A percentile compares a stretch with the other conserved stretches of the same genome.
phyloP scores from a whole-genome alignment of 1,140 invertebrate genomes.

The Thaumetopoea pityocampa region DNA sequence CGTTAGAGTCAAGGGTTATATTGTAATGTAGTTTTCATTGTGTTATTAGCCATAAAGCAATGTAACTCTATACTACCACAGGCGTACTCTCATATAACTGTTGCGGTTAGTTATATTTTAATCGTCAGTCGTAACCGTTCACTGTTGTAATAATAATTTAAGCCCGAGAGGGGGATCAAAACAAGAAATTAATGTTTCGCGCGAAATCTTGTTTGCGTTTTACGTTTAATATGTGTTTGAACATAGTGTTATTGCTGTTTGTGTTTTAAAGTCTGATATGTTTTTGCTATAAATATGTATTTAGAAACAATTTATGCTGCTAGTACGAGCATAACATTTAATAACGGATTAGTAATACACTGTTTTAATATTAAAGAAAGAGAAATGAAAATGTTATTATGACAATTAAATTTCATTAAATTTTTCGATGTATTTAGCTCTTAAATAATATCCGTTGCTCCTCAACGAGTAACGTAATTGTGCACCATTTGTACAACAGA shows the following conservation, averaged over 20 bases:
- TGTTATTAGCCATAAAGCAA: slow-evolving; percentile 55
- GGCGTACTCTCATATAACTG: slow-evolving; percentile 28
- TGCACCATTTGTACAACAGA: no score
- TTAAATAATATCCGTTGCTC: no score
- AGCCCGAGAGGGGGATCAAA: slow-evolving; percentile 40
- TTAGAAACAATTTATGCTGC: no score
- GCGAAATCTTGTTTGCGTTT: slow-evolving; percentile 40
- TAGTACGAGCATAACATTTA: no score
- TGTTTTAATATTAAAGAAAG: no score
- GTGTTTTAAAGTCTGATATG: slow-evolving; percentile 28
- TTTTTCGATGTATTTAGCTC: no score
- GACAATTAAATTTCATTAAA: no score
- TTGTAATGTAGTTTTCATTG: slow-evolving; percentile 39
- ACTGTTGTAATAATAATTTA: slow-evolving; percentile 70
- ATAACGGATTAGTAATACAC: no score
- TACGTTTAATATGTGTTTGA: slow-evolving; percentile 35
- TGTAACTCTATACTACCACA: slow-evolving; percentile 32
- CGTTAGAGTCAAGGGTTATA: slow-evolving; percentile 46
- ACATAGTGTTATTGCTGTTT: slow-evolving; percentile 34
- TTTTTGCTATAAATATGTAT: neutral
- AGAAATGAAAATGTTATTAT: no score
- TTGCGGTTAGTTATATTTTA: slow-evolving; percentile 62
- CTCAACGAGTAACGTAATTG: no score
- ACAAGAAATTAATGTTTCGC: slow-evolving; percentile 48
- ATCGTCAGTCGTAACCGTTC: slow-evolving; percentile 62